Base-by-base conservation (phyloP, 2,888 invertebrate species). In the Dendrolimus pini region DNA sequence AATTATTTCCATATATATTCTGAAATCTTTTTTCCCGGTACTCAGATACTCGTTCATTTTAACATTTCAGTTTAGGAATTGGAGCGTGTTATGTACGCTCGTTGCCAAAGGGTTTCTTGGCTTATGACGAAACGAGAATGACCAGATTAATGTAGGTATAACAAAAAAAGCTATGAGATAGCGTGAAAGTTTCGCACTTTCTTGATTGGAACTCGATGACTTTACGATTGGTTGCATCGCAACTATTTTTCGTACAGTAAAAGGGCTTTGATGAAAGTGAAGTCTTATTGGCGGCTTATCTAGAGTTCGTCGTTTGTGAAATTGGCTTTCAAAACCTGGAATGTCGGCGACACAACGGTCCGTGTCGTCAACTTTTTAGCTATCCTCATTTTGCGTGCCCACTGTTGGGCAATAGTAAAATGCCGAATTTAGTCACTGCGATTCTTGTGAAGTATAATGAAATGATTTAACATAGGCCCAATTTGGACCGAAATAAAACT, bases 61-160 rank as follows among this genome's bases (percentile, higher is more conserved):
- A 74, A 70, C 75, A 68, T 77, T 78, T 81, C 77, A 78, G 77
- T 74, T 74, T 78, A 65, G 68, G 70, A 83, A 83, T 68, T 77
- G 76, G 84, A 83, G 81, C 83, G 82, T 80, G 75, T 61, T 61
- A 58, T 64, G 65, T 64, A 65, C 63, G 68, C 65, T 65, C 63
- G 65, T 53, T 56, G 64, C 63, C 68, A 69, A 71, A 70, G 67
- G 69, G 68, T 61, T 59, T 54, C 63, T 61, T 62, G 59, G 57
- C 57, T 60, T 60, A 60, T 63, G 55, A 58, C 55, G 53, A 57
- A 63, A 58, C 60, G 53, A 59, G 61, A 58, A 62, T 59, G 56
- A 62, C 58, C 56, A 58, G 58, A 60, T 60, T 56, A 53, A 59
- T 47, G 47, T 47, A 6, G 47, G 30, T 54, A 41, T n/a, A 10